phyloP scores from a whole-genome alignment of 2,888 invertebrate species.

The Eupithecia dodoneata region DNA sequence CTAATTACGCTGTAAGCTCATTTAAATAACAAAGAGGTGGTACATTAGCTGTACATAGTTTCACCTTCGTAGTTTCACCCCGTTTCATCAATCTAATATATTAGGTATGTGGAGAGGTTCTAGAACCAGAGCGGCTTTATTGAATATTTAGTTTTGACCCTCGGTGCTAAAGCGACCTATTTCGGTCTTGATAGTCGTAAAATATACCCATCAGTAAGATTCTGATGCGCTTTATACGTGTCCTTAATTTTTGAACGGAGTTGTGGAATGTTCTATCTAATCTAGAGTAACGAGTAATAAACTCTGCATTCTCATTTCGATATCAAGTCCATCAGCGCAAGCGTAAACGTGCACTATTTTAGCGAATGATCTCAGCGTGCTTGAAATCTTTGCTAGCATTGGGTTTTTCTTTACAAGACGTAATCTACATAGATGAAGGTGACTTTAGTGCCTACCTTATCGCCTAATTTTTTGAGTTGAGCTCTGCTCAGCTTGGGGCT shows the following conservation, averaged over 20 bases:
- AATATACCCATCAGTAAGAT: not conserved
- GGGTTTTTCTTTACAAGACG: not conserved
- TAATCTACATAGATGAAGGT: not conserved
- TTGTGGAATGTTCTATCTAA: constrained; percentile 1
- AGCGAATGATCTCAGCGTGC: constrained; percentile 5
- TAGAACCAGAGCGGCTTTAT: constrained; percentile 20
- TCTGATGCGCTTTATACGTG: not conserved
- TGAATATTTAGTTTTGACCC: constrained; percentile 29
- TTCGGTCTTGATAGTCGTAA: constrained; percentile 17
- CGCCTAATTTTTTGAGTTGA: not conserved
- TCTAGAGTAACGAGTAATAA: constrained; percentile 2
- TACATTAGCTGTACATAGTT: constrained; percentile 29
- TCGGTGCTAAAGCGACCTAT: constrained; percentile 25
- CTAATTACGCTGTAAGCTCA: not conserved
- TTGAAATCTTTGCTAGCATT: not conserved
- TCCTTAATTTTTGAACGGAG: constrained; percentile 1
- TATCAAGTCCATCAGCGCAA: constrained; percentile 5
- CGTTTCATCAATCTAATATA: constrained; percentile 27
- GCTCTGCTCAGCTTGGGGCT: no score
- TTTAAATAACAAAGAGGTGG: not conserved
- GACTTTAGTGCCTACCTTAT: not conserved
- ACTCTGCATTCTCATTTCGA: not conserved
- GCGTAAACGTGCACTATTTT: constrained; percentile 2
- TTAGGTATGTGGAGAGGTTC: constrained; percentile 25
- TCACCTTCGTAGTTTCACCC: constrained; percentile 11